phyloP scores from a whole-genome alignment of 2,113 vertebrate genomes.

The Lasiurus cinereus region DNA sequence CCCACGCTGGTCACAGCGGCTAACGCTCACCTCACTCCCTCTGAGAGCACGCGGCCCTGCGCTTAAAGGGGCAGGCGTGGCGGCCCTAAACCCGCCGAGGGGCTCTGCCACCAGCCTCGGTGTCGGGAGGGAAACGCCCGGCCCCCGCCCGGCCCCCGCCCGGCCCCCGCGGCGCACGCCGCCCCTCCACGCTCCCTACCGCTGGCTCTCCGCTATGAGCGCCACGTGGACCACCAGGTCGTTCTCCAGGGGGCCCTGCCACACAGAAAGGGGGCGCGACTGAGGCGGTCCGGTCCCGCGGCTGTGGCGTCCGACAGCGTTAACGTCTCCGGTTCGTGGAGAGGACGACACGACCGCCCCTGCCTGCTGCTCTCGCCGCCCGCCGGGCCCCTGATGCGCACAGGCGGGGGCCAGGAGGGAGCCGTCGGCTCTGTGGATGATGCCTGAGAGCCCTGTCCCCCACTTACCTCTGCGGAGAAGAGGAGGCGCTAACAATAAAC shows the following conservation, averaged over 20 bases:
- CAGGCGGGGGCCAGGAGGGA: constrained; percentile 66
- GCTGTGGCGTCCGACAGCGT: constrained; percentile 25
- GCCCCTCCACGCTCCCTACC: constrained; percentile 87
- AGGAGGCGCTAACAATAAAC: too few species aligned
- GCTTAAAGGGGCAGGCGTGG: constrained; percentile 17
- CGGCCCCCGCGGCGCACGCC: not conserved
- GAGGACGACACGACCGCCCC: constrained; percentile 49
- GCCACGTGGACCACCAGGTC: constrained; percentile 96
- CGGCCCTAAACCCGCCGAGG: not conserved
- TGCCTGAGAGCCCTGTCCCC: too few species aligned
- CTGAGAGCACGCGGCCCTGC: not conserved
- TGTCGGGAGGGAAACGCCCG: not conserved
- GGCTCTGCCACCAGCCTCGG: not conserved
- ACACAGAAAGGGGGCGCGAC: constrained; percentile 67
- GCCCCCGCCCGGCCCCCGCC: not conserved
- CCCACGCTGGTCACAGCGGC: not conserved
- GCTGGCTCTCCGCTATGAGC: constrained; percentile 97
- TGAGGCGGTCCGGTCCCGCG: not conserved
- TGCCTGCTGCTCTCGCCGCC: constrained; percentile 42
- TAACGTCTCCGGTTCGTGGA: constrained; percentile 67
- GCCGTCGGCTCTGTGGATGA: not conserved
- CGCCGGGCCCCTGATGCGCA: constrained; percentile 76
- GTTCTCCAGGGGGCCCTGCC: constrained; percentile 97
- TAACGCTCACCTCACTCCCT: not conserved
- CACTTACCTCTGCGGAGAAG: too few species aligned